Evolutionary conservation across 2,113 vertebrate species (phyloP), one percentile per base, ranked within the genome.

Genomic region (Myanophis thanlyinensis): DNA sequence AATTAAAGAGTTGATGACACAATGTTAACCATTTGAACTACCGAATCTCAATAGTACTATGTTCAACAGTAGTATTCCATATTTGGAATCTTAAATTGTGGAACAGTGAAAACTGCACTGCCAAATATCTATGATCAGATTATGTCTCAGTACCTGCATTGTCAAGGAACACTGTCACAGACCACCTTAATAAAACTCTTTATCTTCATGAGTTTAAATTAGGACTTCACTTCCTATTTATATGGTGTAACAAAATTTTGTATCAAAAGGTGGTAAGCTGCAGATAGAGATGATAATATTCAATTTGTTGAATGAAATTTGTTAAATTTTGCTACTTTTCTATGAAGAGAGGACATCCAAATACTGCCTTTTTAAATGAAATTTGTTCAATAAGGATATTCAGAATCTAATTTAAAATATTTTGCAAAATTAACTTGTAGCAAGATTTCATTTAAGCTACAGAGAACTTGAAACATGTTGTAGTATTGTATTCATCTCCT

Each of bases 401-500:
- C 84, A 51, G 93, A 90, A 90, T 80, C 0, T 0, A 5, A 88
- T 5, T 46, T 30, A 9, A 46, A 0, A 18, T 10, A n/a, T 67
- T 47, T 67, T 59, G 80, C n/a, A 22, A n/a, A 20, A 27, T 88
- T 93, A 90, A 73, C 49, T 85, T 13, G 9, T 25, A 80, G 53
- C 40, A 89, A 7, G 4, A 10, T 2, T 47, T 47, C 4, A 20
- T 87, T 56, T 93, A 98, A 15, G 96, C 80, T 0, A 96, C 92
- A 40, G 46, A 97, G 95, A 99, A 99, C 59, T 96, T 97, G 44
- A 98, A 98, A 96, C 96, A 97, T 0, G 99, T 99, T 89, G 98
- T 98, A 30, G 99, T 98, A 47, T 95, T 94, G 90, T 99, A 99
- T 11, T 98, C 97, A 67, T 99, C 98, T 0, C 97, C 98, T 0